Percentiles rank a stretch among this genome's conserved stretches.
These are phyloP conservation scores for Laspeyria flexula DNA, from an alignment of 2,888 invertebrate species.

Conservation along the genomic window DNA sequence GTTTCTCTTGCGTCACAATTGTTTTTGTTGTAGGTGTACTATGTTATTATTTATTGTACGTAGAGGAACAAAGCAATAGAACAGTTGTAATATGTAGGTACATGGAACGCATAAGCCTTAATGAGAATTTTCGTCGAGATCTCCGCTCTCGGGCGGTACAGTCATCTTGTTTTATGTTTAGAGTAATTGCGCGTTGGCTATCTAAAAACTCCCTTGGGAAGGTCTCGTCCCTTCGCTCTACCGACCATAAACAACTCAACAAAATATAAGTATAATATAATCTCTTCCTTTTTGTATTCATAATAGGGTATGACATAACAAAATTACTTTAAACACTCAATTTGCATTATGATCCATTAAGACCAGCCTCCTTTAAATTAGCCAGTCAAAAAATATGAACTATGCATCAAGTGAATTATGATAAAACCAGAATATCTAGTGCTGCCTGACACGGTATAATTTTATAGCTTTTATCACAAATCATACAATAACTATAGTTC, in stretches of 20 bases:
- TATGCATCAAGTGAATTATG: neutral
- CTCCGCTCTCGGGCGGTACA: constrained; percentile 11
- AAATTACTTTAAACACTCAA: constrained; percentile 3
- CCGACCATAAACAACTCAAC: constrained; percentile 23
- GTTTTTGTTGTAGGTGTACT: constrained; percentile 4
- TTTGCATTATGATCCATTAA: constrained; percentile 8
- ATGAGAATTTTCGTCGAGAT: constrained; percentile 30
- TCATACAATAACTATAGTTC: too few species aligned
- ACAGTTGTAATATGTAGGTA: constrained; percentile 7
- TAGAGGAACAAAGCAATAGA: neutral
- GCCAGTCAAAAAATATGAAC: constrained; percentile 3
- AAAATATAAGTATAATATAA: constrained; percentile 8
- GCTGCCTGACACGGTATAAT: neutral
- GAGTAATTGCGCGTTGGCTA: constrained; percentile 34
- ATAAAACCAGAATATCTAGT: neutral
- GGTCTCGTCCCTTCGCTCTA: constrained; percentile 18
- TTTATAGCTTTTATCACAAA: too few species aligned
- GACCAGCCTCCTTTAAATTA: constrained; percentile 8
- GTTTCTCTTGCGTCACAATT: constrained; percentile 17
- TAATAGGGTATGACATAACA: neutral
- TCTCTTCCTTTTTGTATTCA: neutral
- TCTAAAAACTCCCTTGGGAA: constrained; percentile 27
- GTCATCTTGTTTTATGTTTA: constrained; percentile 33
- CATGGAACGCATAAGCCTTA: constrained; percentile 21
- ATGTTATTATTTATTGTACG: neutral